These are phyloP conservation scores for Sebastiscus albofasciatus DNA, from an alignment of 2,797 vertebrate species.

Conservation along the genomic window DNA sequence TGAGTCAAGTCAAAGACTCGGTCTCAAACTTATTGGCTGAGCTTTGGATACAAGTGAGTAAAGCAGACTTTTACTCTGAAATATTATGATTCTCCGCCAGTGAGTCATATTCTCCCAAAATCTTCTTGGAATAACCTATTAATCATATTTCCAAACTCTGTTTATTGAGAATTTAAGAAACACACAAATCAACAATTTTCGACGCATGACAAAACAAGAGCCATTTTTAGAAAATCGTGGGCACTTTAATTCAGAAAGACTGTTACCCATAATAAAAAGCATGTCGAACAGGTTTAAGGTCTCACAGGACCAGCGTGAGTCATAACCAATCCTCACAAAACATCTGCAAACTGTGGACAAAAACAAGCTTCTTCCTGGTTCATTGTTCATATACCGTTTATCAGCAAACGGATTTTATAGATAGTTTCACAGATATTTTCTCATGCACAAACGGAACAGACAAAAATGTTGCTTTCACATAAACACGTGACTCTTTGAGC, in stretches of 20 bases:
- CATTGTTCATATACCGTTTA: slow-evolving; percentile 6
- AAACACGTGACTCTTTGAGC: background rate
- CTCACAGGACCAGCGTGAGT: slow-evolving; percentile 37
- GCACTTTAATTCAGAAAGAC: slow-evolving; percentile 9
- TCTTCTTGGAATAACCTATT: slow-evolving; percentile 21
- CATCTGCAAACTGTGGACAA: slow-evolving; percentile 41
- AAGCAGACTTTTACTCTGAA: background rate
- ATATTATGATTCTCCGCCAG: background rate
- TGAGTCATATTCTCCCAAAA: background rate
- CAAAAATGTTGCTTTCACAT: background rate
- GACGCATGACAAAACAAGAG: slow-evolving; percentile 26
- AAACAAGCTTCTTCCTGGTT: background rate
- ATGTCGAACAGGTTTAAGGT: slow-evolving; percentile 38
- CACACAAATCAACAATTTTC: slow-evolving; percentile 46
- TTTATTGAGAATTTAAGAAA: slow-evolving; percentile 31
- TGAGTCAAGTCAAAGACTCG: background rate
- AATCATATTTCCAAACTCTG: slow-evolving; percentile 26
- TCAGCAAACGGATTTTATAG: background rate
- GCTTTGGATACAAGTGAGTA: background rate
- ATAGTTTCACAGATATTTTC: background rate
- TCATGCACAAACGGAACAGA: background rate
- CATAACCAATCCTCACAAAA: slow-evolving; percentile 46
- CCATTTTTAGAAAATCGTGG: slow-evolving; percentile 40
- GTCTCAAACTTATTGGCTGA: background rate
- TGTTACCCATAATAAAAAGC: slow-evolving; percentile 42